Base-by-base conservation (phyloP, 1,140 invertebrate species). In the Aphelenchoides besseyi region DNA sequence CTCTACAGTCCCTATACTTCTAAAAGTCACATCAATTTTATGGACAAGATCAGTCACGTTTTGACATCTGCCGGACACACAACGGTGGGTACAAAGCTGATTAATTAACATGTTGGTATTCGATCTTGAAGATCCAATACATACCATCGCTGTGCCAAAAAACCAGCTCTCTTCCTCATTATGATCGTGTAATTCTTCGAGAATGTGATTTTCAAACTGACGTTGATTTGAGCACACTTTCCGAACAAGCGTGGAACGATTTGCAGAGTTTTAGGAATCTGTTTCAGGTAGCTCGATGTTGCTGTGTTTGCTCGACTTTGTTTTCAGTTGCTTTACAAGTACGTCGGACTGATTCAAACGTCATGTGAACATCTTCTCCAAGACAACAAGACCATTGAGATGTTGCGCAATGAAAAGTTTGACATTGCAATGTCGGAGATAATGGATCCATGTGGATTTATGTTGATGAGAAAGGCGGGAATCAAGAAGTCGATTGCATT, bases 371-470 rank as follows among this genome's bases (percentile, higher is more conserved):
- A 16, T 1, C 33, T 18, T 23, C 8, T 66, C 1, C 36, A 66
- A 66, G 63, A 66, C 32, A 33, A 55, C 0, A 53, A 66, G 36
- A 23, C 36, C 1, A 66, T 73, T 23, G 69, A 61, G 8, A 33
- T 52, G 28, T 48, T 77, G 52, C 72, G 53, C 16, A 59, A 57
- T 1, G 76, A 74, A 28, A 79, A 74, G 23, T 77, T 74, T 57
- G 76, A 77, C 35, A 23, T 77, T 1, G 76, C 52, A 12, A 36
- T 77, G 18, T 69, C 68, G 0, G 76, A 77, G 53, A 28, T 63
- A 8, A 74, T 77, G 33, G 76, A 77, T n/a, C 23, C 66, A 23
- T 78, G 76, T 57, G 76, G 69, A 9, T 37, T 73, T 48, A 48
- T 35, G 3, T 9, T 66, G 23, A 26, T 74, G 3, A 41, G 68